Conservation (phyloP, 2,113 vertebrate species). For the Pollachius pollachius region DNA sequence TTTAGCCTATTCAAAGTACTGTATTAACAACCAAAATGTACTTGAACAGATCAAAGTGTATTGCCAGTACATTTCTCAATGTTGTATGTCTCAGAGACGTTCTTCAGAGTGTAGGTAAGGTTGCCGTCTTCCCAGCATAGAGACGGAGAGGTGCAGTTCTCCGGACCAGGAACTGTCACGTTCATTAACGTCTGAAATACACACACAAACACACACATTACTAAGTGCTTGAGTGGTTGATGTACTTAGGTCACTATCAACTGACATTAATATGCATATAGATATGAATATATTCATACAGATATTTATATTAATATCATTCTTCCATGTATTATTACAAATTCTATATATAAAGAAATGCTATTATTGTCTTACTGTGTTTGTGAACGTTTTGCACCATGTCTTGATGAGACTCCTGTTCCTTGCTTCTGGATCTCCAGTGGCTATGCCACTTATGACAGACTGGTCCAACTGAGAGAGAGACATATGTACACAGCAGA, state of each 20-base stretch:
- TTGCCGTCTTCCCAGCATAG: slow-evolving; percentile 78
- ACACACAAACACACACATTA: slow-evolving; percentile 12
- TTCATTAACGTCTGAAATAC: slow-evolving; percentile 78
- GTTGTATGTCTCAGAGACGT: slow-evolving; percentile 71
- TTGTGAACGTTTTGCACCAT: slow-evolving; percentile 83
- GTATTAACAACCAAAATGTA: too few relatives aligned
- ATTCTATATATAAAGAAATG: background rate
- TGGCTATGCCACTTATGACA: slow-evolving; percentile 84
- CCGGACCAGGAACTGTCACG: slow-evolving; percentile 73
- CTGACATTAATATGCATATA: too few relatives aligned
- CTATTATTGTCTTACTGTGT: slow-evolving; percentile 69
- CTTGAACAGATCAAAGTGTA: background rate
- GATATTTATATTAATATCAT: too few relatives aligned
- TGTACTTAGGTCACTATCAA: background rate
- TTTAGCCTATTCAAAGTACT: too few relatives aligned
- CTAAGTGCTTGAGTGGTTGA: too few relatives aligned
- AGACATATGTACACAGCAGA: background rate
- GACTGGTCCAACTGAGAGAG: slow-evolving; percentile 80
- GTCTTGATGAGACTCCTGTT: slow-evolving; percentile 86
- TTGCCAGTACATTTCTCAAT: slow-evolving; percentile 79
- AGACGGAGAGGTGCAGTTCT: slow-evolving; percentile 79
- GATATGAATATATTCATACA: too few relatives aligned
- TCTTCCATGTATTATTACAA: too few relatives aligned
- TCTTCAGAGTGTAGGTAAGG: slow-evolving; percentile 72
- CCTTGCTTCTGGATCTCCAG: slow-evolving; percentile 72